Evolutionary conservation across 2,797 vertebrate genomes (phyloP), one percentile per base, ranked within the genome.

Genomic region (Onychomys leucogaster): DNA sequence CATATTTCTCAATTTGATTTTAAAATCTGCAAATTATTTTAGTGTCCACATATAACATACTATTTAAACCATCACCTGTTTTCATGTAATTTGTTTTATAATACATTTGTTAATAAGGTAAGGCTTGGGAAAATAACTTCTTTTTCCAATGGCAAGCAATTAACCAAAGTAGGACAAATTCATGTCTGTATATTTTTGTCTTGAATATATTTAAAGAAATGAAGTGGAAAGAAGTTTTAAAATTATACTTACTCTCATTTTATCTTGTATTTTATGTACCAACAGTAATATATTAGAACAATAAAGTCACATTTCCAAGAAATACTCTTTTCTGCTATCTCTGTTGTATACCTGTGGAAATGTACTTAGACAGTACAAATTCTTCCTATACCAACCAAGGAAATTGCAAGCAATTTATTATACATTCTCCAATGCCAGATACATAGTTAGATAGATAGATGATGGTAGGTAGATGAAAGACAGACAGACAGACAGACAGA

Each of bases 181-280:
- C n/a, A 55, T n/a, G 19, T 86, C 27, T 86, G 0, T 73, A 32
- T 77, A 92, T 91, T 41, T 94, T 80, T 80, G 14, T 75, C 0
- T 92, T 80, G 27, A 57, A 59, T 49, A 88, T 13, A 94, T 71
- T 87, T 87, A 69, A 80, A 87, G 12, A 78, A 95, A 57, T 65
- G 3, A 80, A 92, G 46, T 25, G 17, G 16, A 75, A 87, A 29
- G 0, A 52, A 73, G 10, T 80, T 80, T 92, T 32, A 19, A 73
- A 96, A 83, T 96, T 78, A 89, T 29, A 37, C 6, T 75, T 71
- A 80, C 14, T 78, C 0, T 13, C 25, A 86, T 88, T 94, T 96
- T 83, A 63, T 85, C 77, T 94, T 73, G 21, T 23, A 43, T 80
- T 91, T 87, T 43, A 67, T 63, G 19, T 0, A 7, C 2, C 3